A percentile compares a stretch with the other conserved stretches of the same genome.
Conservation (phyloP, 1,140 invertebrate genomes). For the Heliconius eleuchia region DNA sequence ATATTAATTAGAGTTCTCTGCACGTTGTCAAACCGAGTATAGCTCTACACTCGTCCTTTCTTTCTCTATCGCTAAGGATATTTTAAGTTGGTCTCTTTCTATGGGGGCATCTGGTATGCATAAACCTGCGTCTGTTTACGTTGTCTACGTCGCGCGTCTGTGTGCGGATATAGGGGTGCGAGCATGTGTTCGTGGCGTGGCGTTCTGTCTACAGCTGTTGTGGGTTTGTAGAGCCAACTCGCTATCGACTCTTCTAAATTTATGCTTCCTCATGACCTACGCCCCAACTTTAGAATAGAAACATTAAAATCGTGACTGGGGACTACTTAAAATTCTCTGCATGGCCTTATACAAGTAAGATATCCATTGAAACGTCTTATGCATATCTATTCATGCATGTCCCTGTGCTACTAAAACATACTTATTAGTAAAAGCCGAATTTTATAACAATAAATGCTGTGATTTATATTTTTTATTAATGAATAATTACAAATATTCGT, state of each 20-base stretch:
- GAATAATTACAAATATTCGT: neutral
- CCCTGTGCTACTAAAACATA: constrained; percentile 34
- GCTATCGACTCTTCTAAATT: constrained; percentile 74
- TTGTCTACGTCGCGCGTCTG: constrained; percentile 58
- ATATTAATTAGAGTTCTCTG: constrained; percentile 73
- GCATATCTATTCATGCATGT: constrained; percentile 37
- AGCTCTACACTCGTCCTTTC: constrained; percentile 52
- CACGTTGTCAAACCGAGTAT: constrained; percentile 67
- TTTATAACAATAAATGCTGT: neutral
- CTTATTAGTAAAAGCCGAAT: constrained; percentile 25
- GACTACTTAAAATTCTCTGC: constrained; percentile 64
- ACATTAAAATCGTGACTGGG: constrained; percentile 55
- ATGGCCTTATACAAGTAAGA: constrained; percentile 39
- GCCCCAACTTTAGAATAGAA: constrained; percentile 49
- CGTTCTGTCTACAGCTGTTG: constrained; percentile 75
- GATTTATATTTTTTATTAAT: neutral
- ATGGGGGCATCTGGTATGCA: constrained; percentile 79
- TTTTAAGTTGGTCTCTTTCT: constrained; percentile 68
- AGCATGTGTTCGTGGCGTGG: constrained; percentile 66
- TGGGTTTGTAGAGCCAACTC: constrained; percentile 63
- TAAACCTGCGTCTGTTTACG: constrained; percentile 78
- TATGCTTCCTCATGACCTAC: constrained; percentile 80
- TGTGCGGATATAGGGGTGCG: constrained; percentile 65
- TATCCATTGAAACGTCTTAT: constrained; percentile 44
- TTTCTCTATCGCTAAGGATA: constrained; percentile 57